Evolutionary conservation across 2,888 invertebrate species (phyloP), one percentile per base, ranked within the genome.

Genomic region (Malthinus seriepunctatus): DNA sequence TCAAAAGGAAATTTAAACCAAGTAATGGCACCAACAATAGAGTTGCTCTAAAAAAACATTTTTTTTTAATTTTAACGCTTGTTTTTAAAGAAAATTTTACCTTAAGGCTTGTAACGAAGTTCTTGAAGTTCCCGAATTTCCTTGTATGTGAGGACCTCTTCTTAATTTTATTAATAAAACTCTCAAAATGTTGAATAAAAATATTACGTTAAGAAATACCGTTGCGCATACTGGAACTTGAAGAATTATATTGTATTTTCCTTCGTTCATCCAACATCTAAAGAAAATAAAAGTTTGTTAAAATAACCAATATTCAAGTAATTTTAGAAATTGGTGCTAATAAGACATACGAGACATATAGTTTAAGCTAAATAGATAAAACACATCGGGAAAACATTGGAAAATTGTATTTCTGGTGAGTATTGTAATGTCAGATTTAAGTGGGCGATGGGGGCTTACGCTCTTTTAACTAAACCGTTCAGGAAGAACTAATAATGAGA

Each of bases 111-210:
- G 92, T 60, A 88, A 81, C 62, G 89, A 88, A n/a, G 87, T 88
- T 66, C 87, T 84, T 34, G 88, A 89, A 9, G 87, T 87, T 52
- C 84, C 82, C 37, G 77, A 79, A 71, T 74, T 80, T 71, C 83
- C 81, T n/a, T 75, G 76, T 15, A 80, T 83, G 64, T 84, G 86
- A 1, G 90, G 88, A 50, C 86, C 87, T 35, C 89, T 90, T 67
- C 90, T 86, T 67, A 95, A 79, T 78, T 95, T 95, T 51, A 89
- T 85, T 70, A 93, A 84, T 60, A 95, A 83, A 52, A 95, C 94
- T 65, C 94, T 85, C 59, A 95, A 90, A 71, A 95, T 95, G 81
- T 95, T 95, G 80, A 91, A 90, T 63, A 95, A 85, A 79, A 95
- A 95, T 66, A 88, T 82, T 44, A 94, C 81, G 79, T 95, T 95